Evolutionary conservation across 2,888 invertebrate species (phyloP).

Genomic region (Epiperipatus broadwayi): DNA sequence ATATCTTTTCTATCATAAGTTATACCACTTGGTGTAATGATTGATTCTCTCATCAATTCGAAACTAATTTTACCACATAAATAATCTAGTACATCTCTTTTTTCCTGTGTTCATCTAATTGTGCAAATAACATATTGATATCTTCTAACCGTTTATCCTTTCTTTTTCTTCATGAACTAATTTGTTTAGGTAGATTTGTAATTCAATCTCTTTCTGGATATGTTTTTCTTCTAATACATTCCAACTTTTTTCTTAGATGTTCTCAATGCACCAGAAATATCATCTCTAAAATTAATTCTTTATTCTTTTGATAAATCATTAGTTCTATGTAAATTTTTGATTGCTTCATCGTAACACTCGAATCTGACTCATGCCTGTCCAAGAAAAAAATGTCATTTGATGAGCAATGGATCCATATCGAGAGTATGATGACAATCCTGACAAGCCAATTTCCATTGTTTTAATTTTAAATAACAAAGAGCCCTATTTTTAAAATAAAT

Average conservation of each 20-base stretch:
- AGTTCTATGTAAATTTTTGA: slow-evolving; percentile 75
- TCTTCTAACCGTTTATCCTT: slow-evolving; percentile 38
- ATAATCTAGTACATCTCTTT: slow-evolving; percentile 93
- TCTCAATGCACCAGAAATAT: slow-evolving; percentile 74
- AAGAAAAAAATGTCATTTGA: slow-evolving; percentile 91
- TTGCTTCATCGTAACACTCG: slow-evolving; percentile 82
- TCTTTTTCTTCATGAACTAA: slow-evolving; percentile 74
- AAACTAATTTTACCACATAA: slow-evolving; percentile 98
- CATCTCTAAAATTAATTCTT: slow-evolving; percentile 89
- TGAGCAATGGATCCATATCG: slow-evolving; percentile 70
- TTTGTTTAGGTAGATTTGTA: slow-evolving; percentile 46
- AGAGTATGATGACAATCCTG: slow-evolving; percentile 78
- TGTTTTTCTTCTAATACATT: slow-evolving; percentile 78
- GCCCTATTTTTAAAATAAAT: slow-evolving; percentile 89
- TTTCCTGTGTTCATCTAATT: slow-evolving; percentile 79
- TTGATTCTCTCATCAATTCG: slow-evolving; percentile 90
- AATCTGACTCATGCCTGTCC: slow-evolving; percentile 78
- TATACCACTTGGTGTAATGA: slow-evolving; percentile 95
- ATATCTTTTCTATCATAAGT: slow-evolving; percentile 97
- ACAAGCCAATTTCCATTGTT: slow-evolving; percentile 48
- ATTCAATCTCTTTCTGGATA: slow-evolving; percentile 83
- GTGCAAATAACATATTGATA: slow-evolving; percentile 62
- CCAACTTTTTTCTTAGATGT: slow-evolving; percentile 80
- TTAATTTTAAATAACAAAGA: slow-evolving; percentile 69
- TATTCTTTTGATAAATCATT: slow-evolving; percentile 78